Percentiles rank a stretch among this genome's conserved stretches.
Evolutionary conservation across 2,797 vertebrate genomes (phyloP).

Genomic region (Petrocephalus schoutedeni): DNA sequence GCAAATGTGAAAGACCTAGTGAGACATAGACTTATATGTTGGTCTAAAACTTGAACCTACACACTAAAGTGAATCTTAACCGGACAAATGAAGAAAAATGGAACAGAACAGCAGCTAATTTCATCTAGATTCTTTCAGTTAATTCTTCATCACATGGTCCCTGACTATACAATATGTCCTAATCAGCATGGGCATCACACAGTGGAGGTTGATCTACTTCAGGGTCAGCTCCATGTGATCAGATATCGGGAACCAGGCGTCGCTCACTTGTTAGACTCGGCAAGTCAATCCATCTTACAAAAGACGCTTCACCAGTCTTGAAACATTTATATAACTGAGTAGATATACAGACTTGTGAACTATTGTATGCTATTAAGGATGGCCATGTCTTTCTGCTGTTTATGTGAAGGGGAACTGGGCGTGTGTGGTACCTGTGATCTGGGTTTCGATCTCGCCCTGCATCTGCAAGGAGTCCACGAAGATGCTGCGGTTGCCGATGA

Average conservation of each 20-base stretch:
- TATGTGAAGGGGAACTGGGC: not conserved
- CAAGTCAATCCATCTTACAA: not conserved
- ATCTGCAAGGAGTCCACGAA: slow-evolving; percentile 95
- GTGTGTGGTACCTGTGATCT: slow-evolving; percentile 81
- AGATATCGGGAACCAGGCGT: too few relatives aligned
- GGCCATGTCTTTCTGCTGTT: not conserved
- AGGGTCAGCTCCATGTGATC: not conserved
- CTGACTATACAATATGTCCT: not conserved
- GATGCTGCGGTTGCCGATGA: slow-evolving; percentile 93
- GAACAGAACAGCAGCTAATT: not conserved
- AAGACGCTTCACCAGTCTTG: not conserved
- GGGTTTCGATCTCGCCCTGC: slow-evolving; percentile 97
- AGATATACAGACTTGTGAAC: not conserved
- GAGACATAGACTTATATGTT: not conserved
- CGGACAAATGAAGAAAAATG: not conserved
- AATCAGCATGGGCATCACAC: not conserved
- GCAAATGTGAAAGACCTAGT: not conserved
- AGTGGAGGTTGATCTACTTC: not conserved
- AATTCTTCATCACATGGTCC: not conserved
- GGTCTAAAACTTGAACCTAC: not conserved
- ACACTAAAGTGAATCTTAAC: not conserved
- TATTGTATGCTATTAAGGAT: not conserved
- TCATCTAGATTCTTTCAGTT: not conserved
- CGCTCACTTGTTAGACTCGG: not conserved
- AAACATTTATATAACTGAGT: not conserved